Conservation (phyloP, 2,888 invertebrate genomes). For the Selenia dentaria region DNA sequence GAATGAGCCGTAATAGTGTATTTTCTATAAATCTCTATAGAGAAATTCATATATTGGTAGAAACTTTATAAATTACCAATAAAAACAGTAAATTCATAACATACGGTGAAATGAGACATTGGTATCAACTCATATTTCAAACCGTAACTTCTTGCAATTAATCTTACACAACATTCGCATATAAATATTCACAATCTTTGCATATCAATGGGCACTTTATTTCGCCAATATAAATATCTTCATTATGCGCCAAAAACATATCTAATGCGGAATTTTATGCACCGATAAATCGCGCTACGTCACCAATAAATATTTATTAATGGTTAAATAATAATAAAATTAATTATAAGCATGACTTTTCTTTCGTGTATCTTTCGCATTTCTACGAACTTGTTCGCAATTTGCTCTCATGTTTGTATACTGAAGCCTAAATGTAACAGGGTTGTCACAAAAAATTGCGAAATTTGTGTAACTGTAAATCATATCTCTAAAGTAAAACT, state of each 20-base stretch:
- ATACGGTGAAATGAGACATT: background rate
- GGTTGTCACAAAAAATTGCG: conserved; percentile 43
- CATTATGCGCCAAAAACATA: conserved; percentile 43
- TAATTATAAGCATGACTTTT: conserved; percentile 46
- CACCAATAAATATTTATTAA: conserved; percentile 69
- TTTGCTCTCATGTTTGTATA: conserved; percentile 57
- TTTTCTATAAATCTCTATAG: too few relatives aligned
- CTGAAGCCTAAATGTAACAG: conserved; percentile 37
- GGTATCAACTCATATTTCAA: conserved; percentile 8
- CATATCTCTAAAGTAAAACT: too few relatives aligned
- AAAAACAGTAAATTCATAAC: too few relatives aligned
- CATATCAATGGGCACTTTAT: conserved; percentile 43
- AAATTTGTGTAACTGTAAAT: too few relatives aligned
- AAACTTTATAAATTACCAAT: too few relatives aligned
- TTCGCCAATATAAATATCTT: conserved; percentile 48
- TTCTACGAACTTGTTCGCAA: conserved; percentile 73
- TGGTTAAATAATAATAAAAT: conserved; percentile 61
- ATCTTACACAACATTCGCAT: conserved; percentile 14
- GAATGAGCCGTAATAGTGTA: too few relatives aligned
- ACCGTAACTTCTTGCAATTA: conserved; percentile 5
- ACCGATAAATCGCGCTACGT: conserved; percentile 54
- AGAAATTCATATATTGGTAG: too few relatives aligned
- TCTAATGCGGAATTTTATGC: conserved; percentile 44
- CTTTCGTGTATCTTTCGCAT: conserved; percentile 54
- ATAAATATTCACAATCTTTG: conserved; percentile 24